phyloP scores from a whole-genome alignment of 2,888 invertebrate genomes.

The Galeopsomyia nigrocyanea region DNA sequence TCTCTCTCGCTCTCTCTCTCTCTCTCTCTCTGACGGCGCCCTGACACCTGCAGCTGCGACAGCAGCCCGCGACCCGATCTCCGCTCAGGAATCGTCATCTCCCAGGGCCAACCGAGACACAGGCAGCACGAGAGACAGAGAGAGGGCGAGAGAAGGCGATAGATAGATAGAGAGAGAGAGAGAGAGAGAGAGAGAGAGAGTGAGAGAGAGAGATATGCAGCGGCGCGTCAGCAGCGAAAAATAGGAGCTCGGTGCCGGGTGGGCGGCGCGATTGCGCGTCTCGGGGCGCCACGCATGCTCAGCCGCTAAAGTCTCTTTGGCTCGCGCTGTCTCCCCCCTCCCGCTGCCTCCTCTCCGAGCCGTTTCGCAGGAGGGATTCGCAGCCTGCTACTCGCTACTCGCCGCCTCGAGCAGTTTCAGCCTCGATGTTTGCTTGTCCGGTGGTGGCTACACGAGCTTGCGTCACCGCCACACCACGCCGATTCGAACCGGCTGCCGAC shows the following conservation, averaged over 20 bases:
- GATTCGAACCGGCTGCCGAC: background rate
- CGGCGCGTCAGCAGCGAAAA: slow-evolving; percentile 27
- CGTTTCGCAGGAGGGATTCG: slow-evolving; percentile 10
- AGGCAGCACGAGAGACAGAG: background rate
- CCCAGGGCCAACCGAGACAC: slow-evolving; percentile 45
- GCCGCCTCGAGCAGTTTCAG: slow-evolving; percentile 65
- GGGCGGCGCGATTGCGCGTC: slow-evolving; percentile 50
- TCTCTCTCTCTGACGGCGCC: background rate
- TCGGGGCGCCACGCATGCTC: no score
- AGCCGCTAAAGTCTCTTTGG: no score
- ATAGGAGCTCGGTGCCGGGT: slow-evolving; percentile 17
- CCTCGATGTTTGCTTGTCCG: slow-evolving; percentile 68
- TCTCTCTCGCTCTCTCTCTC: background rate
- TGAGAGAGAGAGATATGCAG: slow-evolving; percentile 26
- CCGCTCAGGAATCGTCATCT: slow-evolving; percentile 45
- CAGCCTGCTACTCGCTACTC: slow-evolving; percentile 1
- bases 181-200: background rate
- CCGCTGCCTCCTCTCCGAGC: background rate
- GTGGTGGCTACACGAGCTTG: slow-evolving; percentile 49
- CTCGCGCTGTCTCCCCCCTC: no score
- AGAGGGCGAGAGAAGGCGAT: background rate
- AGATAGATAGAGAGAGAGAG: background rate
- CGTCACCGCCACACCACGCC: slow-evolving; percentile 4
- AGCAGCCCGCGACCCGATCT: slow-evolving; percentile 53
- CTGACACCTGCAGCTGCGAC: background rate